phyloP scores from a whole-genome alignment of 30 jellyfish, hydroid and myxozoan genomes.

The Catostylus mosaicus region DNA sequence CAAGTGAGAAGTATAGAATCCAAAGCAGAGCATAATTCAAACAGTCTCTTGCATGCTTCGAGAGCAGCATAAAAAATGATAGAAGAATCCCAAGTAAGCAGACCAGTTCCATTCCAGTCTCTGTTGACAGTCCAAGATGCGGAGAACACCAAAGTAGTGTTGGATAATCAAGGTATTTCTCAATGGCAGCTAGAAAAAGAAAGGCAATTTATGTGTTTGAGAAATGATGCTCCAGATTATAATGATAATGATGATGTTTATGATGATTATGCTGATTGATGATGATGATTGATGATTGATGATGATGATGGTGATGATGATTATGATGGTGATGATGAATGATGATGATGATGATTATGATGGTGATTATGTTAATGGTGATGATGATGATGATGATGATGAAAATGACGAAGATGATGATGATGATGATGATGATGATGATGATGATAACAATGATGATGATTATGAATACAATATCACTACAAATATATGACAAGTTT shows the following conservation, averaged over 20 bases:
- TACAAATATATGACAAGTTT: not conserved
- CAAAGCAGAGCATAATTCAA: slow-evolving; percentile 28
- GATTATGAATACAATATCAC: not conserved
- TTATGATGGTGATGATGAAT: not conserved
- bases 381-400: not conserved
- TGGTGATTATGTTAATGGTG: not conserved
- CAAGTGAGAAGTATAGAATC: slow-evolving; percentile 59
- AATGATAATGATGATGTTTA: too few relatives aligned
- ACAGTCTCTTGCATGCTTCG: slow-evolving; percentile 54
- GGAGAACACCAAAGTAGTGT: slow-evolving; percentile 62
- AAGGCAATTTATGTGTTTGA: not conserved
- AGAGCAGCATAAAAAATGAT: slow-evolving; percentile 46
- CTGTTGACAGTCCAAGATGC: slow-evolving; percentile 65
- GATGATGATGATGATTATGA: not conserved
- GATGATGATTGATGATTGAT: slow-evolving; percentile 7
- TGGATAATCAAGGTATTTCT: slow-evolving; percentile 36
- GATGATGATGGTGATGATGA: slow-evolving; percentile 7
- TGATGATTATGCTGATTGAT: too few relatives aligned
- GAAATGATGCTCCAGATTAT: too few relatives aligned
- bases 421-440: not conserved
- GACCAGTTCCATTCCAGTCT: slow-evolving; percentile 68
- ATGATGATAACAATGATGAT: not conserved
- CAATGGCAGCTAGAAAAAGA: slow-evolving; percentile 24
- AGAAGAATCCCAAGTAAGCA: slow-evolving; percentile 53
- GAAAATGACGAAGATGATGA: not conserved